phyloP scores from a whole-genome alignment of 2,797 vertebrate genomes.

The Chanos chanos region DNA sequence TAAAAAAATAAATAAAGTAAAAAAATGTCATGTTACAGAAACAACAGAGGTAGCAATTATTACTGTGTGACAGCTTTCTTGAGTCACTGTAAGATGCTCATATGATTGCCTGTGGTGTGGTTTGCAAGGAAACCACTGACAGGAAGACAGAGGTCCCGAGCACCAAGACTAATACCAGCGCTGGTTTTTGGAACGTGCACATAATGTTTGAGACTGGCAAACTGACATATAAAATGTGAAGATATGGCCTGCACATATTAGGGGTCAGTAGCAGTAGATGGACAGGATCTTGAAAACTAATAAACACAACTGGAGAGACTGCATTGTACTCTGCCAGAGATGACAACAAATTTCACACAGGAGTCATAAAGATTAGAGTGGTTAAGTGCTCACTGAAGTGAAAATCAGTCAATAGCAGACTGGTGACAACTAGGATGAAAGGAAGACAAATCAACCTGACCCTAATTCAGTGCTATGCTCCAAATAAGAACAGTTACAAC shows the following conservation, averaged over 20 bases:
- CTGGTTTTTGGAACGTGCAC: too few species aligned
- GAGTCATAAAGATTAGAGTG: neutral
- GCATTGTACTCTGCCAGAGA: too few species aligned
- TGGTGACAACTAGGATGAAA: neutral
- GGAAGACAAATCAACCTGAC: neutral
- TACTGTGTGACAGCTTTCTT: neutral
- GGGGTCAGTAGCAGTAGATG: too few species aligned
- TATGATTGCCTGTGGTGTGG: slow-evolving; percentile 4
- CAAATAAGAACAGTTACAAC: too few species aligned
- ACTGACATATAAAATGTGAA: too few species aligned
- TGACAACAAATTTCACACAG: neutral
- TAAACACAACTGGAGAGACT: too few species aligned
- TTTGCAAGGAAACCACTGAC: neutral
- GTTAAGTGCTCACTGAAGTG: neutral
- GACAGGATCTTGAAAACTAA: too few species aligned
- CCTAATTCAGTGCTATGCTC: slow-evolving; percentile 5
- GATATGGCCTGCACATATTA: too few species aligned
- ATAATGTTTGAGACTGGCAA: too few species aligned
- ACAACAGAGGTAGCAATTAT: neutral
- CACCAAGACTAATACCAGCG: too few species aligned
- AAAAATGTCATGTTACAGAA: neutral
- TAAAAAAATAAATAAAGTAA: too few species aligned
- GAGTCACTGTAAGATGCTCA: neutral
- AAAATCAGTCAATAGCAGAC: neutral
- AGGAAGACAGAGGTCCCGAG: too few species aligned